A percentile compares a stretch with the other conserved stretches of the same genome.
Conservation (phyloP, 2,113 vertebrate species). For the Sphaerodactylus townsendi region DNA sequence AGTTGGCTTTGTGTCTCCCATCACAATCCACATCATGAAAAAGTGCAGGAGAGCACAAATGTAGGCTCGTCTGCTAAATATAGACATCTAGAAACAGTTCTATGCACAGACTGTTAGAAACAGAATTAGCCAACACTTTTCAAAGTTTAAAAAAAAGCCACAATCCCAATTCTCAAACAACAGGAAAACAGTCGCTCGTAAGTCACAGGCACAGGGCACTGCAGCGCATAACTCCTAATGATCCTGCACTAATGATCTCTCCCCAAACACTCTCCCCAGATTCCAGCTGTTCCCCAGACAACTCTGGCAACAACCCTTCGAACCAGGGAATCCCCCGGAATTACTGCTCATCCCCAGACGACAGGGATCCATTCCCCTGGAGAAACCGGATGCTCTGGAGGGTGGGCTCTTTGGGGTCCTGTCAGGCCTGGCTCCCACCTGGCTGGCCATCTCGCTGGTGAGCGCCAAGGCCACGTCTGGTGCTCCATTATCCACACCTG, state of each 20-base stretch:
- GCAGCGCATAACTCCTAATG: background rate
- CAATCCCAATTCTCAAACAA: too few species aligned
- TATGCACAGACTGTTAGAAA: background rate
- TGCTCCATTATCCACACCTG: too few species aligned
- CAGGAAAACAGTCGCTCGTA: background rate
- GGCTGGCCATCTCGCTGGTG: too few species aligned
- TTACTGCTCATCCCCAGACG: too few species aligned
- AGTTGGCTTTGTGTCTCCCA: background rate
- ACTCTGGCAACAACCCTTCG: background rate
- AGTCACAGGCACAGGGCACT: background rate
- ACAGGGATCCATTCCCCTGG: too few species aligned
- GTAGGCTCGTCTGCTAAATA: background rate
- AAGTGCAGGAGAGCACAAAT: background rate
- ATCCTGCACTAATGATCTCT: too few species aligned
- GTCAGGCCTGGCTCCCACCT: too few species aligned
- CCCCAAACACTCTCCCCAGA: background rate
- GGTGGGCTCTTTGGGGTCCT: too few species aligned
- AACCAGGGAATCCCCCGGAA: background rate
- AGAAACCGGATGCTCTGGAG: too few species aligned
- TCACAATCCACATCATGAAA: background rate
- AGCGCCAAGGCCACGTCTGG: too few species aligned
- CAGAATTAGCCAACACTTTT: too few species aligned
- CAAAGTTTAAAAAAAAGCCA: background rate
- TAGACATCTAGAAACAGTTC: background rate
- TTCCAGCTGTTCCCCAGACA: background rate